phyloP scores from a whole-genome alignment of 2,797 vertebrate genomes.

The Coilia nasus region DNA sequence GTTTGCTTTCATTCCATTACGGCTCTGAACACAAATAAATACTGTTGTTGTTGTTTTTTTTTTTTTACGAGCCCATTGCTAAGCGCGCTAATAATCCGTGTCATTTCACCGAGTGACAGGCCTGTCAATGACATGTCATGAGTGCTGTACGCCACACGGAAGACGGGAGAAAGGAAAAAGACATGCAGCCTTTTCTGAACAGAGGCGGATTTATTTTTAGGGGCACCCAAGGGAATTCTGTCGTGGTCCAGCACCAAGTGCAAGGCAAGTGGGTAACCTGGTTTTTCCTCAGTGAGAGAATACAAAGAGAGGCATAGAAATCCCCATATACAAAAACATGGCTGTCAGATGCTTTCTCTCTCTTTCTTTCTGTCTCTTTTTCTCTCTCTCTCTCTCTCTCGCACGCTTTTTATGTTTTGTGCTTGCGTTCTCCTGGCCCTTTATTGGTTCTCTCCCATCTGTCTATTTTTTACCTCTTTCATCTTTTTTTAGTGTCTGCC shows the following conservation, averaged over 20 bases:
- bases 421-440: constrained; percentile 28
- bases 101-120: neutral
- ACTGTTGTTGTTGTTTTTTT: neutral
- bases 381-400: constrained; percentile 34
- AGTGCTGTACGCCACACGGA: neutral
- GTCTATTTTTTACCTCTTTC: neutral
- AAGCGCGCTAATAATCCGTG: neutral
- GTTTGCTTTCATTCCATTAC: neutral
- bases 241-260: constrained; percentile 60
- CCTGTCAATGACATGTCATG: neutral
- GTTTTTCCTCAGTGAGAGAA: constrained; percentile 65
- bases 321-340: constrained; percentile 39
- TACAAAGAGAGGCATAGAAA: constrained; percentile 62
- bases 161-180: neutral
- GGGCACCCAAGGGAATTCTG: constrained; percentile 57
- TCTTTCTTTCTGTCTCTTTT: neutral
- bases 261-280: constrained; percentile 80
- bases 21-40: neutral
- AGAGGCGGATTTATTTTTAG: constrained; percentile 71
- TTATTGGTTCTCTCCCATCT: constrained; percentile 33
- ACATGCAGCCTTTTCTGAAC: neutral
- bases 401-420: constrained; percentile 25
- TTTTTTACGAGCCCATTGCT: neutral
- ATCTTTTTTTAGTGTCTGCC: neutral
- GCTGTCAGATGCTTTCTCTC: constrained; percentile 23